These are phyloP conservation scores for Leptinotarsa peninsularis DNA, from an alignment of 2,888 invertebrate genomes.

Conservation along the genomic window DNA sequence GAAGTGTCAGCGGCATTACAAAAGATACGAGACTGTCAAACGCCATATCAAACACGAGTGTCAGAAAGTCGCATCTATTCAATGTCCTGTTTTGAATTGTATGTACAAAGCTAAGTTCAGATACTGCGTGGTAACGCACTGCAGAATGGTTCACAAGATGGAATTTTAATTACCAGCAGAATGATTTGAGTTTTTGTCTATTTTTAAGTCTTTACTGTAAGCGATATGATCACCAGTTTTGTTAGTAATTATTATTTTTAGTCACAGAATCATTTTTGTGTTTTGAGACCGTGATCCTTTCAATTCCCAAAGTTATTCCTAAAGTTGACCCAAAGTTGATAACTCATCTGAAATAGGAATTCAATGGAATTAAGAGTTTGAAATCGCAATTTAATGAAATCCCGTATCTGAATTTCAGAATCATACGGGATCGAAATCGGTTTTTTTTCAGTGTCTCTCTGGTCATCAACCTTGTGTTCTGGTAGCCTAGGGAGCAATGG, in stretches of 20 bases:
- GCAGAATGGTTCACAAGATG: slow-evolving; percentile 52
- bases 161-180: slow-evolving; percentile 10
- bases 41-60: slow-evolving; percentile 52
- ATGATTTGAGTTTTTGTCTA: background rate
- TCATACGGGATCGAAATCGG: too few species aligned
- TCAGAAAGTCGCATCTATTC: slow-evolving; percentile 50
- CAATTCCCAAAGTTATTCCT: too few species aligned
- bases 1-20: slow-evolving; percentile 40
- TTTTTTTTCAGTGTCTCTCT: too few species aligned
- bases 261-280: too few species aligned
- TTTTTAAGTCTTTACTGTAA: background rate
- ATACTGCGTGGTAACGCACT: slow-evolving; percentile 54
- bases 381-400: too few species aligned
- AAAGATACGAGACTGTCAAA: slow-evolving; percentile 48
- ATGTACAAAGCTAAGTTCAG: slow-evolving; percentile 53
- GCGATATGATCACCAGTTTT: background rate
- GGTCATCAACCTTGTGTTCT: too few species aligned
- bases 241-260: background rate
- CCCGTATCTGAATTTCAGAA: too few species aligned
- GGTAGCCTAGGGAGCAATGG: too few species aligned
- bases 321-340: too few species aligned
- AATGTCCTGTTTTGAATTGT: slow-evolving; percentile 54
- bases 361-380: too few species aligned
- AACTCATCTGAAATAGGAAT: too few species aligned
- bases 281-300: too few species aligned